Conservation (phyloP, 2,113 vertebrate genomes). For the Boleophthalmus pectinirostris region DNA sequence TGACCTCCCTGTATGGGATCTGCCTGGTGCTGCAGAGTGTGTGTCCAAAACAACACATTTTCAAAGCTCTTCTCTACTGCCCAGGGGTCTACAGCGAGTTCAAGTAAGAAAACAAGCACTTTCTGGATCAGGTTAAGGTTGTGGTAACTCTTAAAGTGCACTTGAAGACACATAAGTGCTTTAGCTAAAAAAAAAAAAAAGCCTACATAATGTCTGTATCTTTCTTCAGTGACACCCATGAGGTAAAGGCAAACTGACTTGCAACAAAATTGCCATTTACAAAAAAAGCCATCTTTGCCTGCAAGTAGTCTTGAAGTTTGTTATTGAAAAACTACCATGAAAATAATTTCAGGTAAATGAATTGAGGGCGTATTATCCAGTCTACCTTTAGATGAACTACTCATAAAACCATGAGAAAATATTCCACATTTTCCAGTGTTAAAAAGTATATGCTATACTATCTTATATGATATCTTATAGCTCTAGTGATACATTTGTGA, state of each 20-base stretch:
- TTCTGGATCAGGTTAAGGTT: background rate
- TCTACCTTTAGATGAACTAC: background rate
- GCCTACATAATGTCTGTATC: background rate
- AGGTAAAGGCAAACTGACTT: too few species aligned
- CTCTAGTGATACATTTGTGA: background rate
- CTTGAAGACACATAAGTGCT: background rate
- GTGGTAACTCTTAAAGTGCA: background rate
- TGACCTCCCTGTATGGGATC: constrained; percentile 91
- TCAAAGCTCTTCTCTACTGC: constrained; percentile 90
- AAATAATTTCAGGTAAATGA: background rate
- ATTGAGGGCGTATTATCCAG: background rate
- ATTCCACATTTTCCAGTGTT: background rate
- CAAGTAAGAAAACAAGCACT: constrained; percentile 78
- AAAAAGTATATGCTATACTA: background rate
- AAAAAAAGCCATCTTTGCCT: background rate
- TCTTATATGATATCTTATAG: background rate
- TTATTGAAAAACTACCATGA: background rate
- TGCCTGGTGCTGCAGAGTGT: constrained; percentile 85
- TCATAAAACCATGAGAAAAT: background rate
- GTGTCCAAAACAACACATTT: constrained; percentile 80
- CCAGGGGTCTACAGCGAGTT: constrained; percentile 89
- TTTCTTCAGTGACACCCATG: background rate
- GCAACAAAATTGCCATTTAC: background rate
- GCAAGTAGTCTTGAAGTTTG: background rate
- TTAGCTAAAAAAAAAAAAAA: too few species aligned